These are phyloP conservation scores for Cecidostiba fungosa DNA, from an alignment of 2,888 invertebrate genomes.

Conservation along the genomic window DNA sequence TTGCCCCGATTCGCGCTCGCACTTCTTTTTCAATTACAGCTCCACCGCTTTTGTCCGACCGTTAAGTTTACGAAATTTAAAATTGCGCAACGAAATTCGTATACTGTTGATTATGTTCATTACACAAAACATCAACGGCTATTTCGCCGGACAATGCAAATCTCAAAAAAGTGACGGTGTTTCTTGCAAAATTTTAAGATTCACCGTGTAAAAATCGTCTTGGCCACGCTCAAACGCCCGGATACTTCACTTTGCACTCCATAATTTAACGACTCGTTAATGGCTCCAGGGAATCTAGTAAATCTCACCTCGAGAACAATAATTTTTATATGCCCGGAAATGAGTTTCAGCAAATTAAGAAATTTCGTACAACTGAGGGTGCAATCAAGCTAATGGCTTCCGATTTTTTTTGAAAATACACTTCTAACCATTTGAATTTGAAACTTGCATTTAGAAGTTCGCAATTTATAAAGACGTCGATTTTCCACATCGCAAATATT, in stretches of 20 bases:
- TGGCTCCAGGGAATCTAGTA: conserved; percentile 13
- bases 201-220: neutral
- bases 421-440: too few species aligned
- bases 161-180: neutral
- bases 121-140: neutral
- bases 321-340: conserved; percentile 3
- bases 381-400: neutral
- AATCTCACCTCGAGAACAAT: neutral
- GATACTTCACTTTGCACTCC: neutral
- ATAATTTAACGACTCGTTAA: conserved; percentile 26
- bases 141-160: neutral
- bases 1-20: neutral
- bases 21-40: conserved; percentile 8
- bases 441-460: too few species aligned
- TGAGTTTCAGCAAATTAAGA: neutral
- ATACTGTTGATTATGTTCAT: too few species aligned
- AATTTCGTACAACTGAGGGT: neutral
- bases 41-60: neutral
- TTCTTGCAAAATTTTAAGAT: neutral
- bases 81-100: neutral
- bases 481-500: neutral
- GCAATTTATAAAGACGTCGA: neutral
- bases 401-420: neutral
- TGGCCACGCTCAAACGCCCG: neutral
- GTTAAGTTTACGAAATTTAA: neutral